Evolutionary conservation across 2,888 invertebrate species (phyloP).

Genomic region (Cryptus armator): DNA sequence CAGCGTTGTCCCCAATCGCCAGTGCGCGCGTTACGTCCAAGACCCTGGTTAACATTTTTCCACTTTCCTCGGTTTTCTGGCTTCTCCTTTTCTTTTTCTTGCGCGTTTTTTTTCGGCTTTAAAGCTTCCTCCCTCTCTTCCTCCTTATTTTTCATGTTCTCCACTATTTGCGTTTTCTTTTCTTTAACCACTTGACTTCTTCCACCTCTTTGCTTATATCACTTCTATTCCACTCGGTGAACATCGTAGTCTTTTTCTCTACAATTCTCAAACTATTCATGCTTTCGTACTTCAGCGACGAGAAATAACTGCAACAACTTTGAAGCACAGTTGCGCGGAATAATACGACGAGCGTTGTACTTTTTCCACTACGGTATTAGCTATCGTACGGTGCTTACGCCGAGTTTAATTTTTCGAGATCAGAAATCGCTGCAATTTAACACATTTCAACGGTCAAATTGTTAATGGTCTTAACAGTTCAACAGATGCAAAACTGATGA

Average conservation of each 20-base stretch:
- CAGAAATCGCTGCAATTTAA: background rate
- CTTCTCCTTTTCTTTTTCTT: slow-evolving; percentile 31
- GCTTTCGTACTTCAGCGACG: slow-evolving; percentile 33
- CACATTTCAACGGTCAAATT: too few relatives aligned
- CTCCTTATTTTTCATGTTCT: background rate
- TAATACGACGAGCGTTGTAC: slow-evolving; percentile 16
- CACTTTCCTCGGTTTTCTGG: slow-evolving; percentile 15
- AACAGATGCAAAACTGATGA: too few relatives aligned
- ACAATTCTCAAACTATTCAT: slow-evolving; percentile 25
- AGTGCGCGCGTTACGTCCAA: slow-evolving; percentile 47
- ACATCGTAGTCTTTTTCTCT: slow-evolving; percentile 28
- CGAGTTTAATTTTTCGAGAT: background rate
- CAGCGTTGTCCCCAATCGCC: slow-evolving; percentile 56
- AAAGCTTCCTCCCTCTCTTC: background rate
- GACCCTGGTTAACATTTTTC: slow-evolving; percentile 58
- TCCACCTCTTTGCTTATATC: slow-evolving; percentile 10
- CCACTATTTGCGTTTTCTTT: slow-evolving; percentile 19
- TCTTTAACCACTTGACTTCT: slow-evolving; percentile 26
- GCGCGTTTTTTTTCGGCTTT: slow-evolving; percentile 15
- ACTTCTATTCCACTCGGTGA: slow-evolving; percentile 36
- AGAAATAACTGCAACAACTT: slow-evolving; percentile 12
- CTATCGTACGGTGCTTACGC: background rate
- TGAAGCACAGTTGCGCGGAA: background rate
- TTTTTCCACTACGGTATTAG: background rate
- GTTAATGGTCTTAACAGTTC: too few relatives aligned